Base-by-base conservation (phyloP, 2,113 vertebrate genomes). In the Ornithorhynchus anatinus region DNA sequence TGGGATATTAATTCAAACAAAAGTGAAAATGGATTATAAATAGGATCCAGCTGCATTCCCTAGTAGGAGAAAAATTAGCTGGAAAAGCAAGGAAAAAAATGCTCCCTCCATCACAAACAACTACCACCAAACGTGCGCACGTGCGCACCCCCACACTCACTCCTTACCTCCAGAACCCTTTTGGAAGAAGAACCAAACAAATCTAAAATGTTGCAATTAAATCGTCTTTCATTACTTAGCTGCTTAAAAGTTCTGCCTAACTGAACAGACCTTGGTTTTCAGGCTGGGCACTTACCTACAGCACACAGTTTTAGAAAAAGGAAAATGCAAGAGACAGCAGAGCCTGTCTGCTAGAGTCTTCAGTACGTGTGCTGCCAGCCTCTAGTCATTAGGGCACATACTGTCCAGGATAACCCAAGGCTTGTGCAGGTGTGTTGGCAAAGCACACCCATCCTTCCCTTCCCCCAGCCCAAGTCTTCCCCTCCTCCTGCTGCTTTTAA, bases 21-120 rank as follows among this genome's bases (percentile, higher is more conserved):
- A 86, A 91, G 80, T 87, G 76, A 87, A 89, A 90, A 88, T 80
- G 86, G 73, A 81, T 90, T 91, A 90, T 84, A 88, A 92, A 84
- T 85, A 86, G 69, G 79, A 86, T 88, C 86, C 88, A 90, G 82
- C 87, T 89, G 80, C 72, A 80, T 86, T 85, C n/a, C 74, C 61
- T 82, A 88, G 81, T 86, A 87, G 59, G 74, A 84, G 72, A 69
- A 60, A 82, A 75, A 76, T 54, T 25, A 76, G 57, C 70, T 69
- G 56, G 84, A 75, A 25, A 14, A 35, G 40, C 38, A 74, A 63
- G 31, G 33, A 37, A 35, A 70, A 48, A 20, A n/a, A n/a, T n/a
- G n/a, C n/a, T n/a, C n/a, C n/a, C n/a, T n/a, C n/a, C n/a, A n/a
- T n/a, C n/a, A n/a, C n/a, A n/a, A n/a, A n/a, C n/a, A n/a, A n/a